These are phyloP conservation scores for Ophion costatus DNA, from an alignment of 2,888 invertebrate species.

Conservation along the genomic window DNA sequence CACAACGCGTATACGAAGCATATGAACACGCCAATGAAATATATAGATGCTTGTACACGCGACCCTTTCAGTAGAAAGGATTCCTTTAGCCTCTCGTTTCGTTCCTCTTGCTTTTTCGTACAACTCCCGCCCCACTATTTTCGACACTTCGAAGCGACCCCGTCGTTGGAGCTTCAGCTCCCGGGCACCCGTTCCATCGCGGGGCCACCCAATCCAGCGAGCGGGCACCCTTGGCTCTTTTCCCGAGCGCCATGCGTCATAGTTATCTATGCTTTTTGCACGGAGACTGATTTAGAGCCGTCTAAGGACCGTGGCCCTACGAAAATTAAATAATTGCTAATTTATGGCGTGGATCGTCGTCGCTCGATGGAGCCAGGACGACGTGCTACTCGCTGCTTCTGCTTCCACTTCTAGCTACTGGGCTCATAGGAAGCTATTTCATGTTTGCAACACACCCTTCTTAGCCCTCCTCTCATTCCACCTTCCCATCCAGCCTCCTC, in stretches of 20 bases:
- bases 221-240: slow-evolving; percentile 80
- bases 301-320: slow-evolving; percentile 83
- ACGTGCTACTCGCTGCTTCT: slow-evolving; percentile 69
- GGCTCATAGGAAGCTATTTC: slow-evolving; percentile 57
- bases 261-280: slow-evolving; percentile 84
- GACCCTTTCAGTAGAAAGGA: slow-evolving; percentile 13
- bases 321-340: slow-evolving; percentile 84
- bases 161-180: slow-evolving; percentile 44
- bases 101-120: slow-evolving; percentile 67
- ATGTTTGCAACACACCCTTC: slow-evolving; percentile 65
- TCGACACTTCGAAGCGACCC: slow-evolving; percentile 66
- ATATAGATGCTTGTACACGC: neutral
- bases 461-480: slow-evolving; percentile 48
- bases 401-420: slow-evolving; percentile 59
- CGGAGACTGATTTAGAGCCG: slow-evolving; percentile 84
- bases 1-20: neutral
- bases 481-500: neutral
- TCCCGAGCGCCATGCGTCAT: slow-evolving; percentile 82
- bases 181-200: slow-evolving; percentile 71
- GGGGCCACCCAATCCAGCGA: slow-evolving; percentile 75
- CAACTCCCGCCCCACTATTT: slow-evolving; percentile 71
- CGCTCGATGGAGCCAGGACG: slow-evolving; percentile 73
- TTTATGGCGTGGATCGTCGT: slow-evolving; percentile 83
- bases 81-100: slow-evolving; percentile 63
- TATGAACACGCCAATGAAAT: neutral